These are phyloP conservation scores for Chamaea fasciata DNA, from an alignment of 2,113 vertebrate species.

Conservation along the genomic window DNA sequence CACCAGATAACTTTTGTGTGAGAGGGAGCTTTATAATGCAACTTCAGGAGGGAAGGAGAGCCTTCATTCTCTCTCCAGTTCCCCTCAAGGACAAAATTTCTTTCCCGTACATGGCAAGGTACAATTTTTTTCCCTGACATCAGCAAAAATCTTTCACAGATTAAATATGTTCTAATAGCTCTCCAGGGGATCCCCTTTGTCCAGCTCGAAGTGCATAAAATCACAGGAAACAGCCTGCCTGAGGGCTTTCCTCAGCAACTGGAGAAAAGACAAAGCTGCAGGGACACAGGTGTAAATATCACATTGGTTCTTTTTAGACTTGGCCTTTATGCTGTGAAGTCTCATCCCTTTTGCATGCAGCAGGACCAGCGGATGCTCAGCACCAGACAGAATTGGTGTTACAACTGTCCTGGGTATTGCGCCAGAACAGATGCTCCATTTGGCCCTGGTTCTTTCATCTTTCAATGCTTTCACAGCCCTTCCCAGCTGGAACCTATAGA, in stretches of 20 bases:
- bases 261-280: conserved; percentile 1
- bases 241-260: neutral
- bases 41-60: neutral
- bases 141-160: neutral
- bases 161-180: neutral
- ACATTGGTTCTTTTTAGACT: neutral
- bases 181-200: neutral
- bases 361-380: neutral
- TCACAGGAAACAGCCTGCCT: neutral
- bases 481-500: neutral
- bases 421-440: neutral
- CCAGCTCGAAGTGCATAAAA: neutral
- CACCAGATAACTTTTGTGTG: neutral
- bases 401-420: neutral
- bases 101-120: neutral
- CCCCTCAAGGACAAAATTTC: neutral
- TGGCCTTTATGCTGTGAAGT: neutral
- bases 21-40: neutral
- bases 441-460: neutral
- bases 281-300: neutral
- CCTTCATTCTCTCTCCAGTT: neutral
- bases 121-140: neutral
- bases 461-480: neutral
- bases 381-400: neutral
- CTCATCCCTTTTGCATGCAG: neutral